These are phyloP conservation scores for Reinhardtius hippoglossoides DNA, from an alignment of 2,113 vertebrate species.

Conservation along the genomic window DNA sequence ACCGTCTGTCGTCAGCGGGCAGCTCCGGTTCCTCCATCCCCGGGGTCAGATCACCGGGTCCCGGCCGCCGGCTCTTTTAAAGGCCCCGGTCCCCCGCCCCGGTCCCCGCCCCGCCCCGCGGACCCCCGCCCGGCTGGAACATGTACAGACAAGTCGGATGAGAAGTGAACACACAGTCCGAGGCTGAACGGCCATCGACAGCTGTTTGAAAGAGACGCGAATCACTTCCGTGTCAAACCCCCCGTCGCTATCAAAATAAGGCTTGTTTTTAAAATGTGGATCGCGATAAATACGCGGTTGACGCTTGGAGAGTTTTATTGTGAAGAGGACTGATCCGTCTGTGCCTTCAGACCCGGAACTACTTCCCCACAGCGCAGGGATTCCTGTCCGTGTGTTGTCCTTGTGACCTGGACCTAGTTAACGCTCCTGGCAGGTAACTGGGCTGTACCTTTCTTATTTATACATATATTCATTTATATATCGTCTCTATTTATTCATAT, in stretches of 20 bases:
- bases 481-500: too few relatives aligned
- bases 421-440: slow-evolving; percentile 24
- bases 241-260: slow-evolving; percentile 40
- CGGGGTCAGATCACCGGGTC: neutral
- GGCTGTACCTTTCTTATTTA: too few relatives aligned
- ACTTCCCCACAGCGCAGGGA: neutral
- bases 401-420: neutral
- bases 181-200: too few relatives aligned
- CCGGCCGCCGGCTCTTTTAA: neutral
- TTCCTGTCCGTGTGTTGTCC: neutral
- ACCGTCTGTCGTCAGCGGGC: neutral
- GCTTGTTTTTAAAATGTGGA: accelerated
- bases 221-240: slow-evolving; percentile 25
- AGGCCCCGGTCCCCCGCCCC: neutral
- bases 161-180: too few relatives aligned
- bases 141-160: slow-evolving; percentile 55
- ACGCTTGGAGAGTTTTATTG: slow-evolving; percentile 21
- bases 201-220: neutral
- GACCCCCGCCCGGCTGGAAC: neutral
- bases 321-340: slow-evolving; percentile 12
- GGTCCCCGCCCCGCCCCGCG: neutral
- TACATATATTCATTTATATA: too few relatives aligned
- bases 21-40: slow-evolving; percentile 46
- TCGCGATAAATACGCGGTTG: too few relatives aligned
- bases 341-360: slow-evolving; percentile 21